Conservation (phyloP, 2,113 vertebrate genomes). For the Falcunculus frontatus region DNA sequence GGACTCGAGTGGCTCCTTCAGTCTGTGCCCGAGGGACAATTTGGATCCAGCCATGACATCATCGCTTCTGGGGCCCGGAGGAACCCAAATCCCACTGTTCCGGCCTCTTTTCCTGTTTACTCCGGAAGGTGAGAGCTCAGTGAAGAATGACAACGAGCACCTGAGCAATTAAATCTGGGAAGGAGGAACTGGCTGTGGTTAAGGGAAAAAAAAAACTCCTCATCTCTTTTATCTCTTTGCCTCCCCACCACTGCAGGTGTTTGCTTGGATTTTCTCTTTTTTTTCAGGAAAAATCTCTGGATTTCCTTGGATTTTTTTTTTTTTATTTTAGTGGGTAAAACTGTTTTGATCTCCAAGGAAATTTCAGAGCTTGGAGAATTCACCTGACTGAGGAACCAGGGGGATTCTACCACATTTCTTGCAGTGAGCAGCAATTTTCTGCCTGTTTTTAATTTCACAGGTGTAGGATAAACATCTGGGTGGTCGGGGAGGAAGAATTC, state of each 20-base stretch:
- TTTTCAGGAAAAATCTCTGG: background rate
- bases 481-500: background rate
- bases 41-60: background rate
- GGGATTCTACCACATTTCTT: background rate
- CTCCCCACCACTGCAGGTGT: background rate
- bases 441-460: rapidly evolving
- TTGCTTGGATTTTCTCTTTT: background rate
- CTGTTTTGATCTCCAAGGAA: background rate
- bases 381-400: background rate
- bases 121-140: background rate
- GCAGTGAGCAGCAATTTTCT: background rate
- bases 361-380: background rate
- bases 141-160: background rate
- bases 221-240: background rate
- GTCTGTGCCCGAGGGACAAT: background rate
- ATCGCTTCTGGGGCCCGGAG: background rate
- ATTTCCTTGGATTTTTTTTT: background rate
- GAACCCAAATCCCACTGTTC: background rate
- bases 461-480: background rate
- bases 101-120: slow-evolving; percentile 27
- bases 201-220: background rate
- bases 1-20: background rate
- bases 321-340: background rate
- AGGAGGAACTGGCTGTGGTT: background rate
- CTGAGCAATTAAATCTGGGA: background rate